These are phyloP conservation scores for Megalops cyprinoides DNA, from an alignment of 2,797 vertebrate genomes.

Conservation along the genomic window DNA sequence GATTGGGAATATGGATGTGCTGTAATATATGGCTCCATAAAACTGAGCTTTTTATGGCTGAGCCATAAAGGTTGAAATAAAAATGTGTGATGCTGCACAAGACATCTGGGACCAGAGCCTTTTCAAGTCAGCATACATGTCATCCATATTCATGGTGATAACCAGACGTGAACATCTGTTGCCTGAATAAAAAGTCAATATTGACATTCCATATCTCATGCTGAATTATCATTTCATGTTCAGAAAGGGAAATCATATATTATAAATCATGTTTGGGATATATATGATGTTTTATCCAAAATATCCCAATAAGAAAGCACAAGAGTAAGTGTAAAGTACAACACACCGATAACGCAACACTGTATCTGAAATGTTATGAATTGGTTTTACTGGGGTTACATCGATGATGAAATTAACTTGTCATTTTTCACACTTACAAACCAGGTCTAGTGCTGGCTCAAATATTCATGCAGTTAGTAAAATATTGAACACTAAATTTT, in stretches of 20 bases:
- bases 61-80: background rate
- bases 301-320: background rate
- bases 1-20: background rate
- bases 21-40: background rate
- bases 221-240: background rate
- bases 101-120: background rate
- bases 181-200: constrained; percentile 17
- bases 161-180: constrained; percentile 20
- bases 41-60: background rate
- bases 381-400: background rate
- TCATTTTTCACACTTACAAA: background rate
- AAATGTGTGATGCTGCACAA: background rate
- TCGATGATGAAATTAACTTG: background rate
- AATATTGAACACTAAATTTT: constrained; percentile 5
- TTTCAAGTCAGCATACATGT: background rate
- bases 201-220: background rate
- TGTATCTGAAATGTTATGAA: background rate
- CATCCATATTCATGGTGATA: constrained; percentile 27
- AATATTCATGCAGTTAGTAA: constrained; percentile 8
- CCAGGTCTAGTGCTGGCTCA: background rate
- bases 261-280: background rate
- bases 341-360: background rate
- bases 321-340: background rate
- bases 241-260: background rate
- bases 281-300: background rate